A percentile compares a stretch with the other conserved stretches of the same genome.
Evolutionary conservation across 2,888 invertebrate genomes (phyloP).

Genomic region (Ophion costatus): DNA sequence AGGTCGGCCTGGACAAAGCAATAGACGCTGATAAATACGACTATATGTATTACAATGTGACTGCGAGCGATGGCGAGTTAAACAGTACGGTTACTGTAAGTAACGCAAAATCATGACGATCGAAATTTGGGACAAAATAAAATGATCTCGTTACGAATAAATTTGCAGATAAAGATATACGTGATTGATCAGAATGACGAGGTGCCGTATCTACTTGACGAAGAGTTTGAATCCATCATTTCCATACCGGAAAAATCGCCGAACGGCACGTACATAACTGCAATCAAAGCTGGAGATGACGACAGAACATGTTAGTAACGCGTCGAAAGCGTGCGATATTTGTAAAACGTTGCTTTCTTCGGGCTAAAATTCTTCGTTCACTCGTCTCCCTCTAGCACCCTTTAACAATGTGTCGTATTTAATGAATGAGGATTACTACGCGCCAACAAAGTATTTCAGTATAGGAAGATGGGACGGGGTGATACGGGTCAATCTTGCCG

Average conservation of each 20-base stretch:
- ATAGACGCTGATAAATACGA: slow-evolving; percentile 85
- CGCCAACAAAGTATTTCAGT: slow-evolving; percentile 84
- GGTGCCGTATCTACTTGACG: slow-evolving; percentile 81
- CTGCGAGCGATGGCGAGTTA: slow-evolving; percentile 84
- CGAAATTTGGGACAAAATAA: not conserved
- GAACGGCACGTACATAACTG: slow-evolving; percentile 82
- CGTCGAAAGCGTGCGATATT: not conserved
- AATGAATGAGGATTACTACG: slow-evolving; percentile 84
- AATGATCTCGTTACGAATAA: not conserved
- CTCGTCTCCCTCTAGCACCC: slow-evolving; percentile 76
- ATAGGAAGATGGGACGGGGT: slow-evolving; percentile 84
- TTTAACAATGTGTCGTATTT: slow-evolving; percentile 85
- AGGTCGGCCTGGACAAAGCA: slow-evolving; percentile 82
- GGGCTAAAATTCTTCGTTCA: not conserved
- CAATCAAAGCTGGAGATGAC: slow-evolving; percentile 84
- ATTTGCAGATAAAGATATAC: slow-evolving; percentile 85
- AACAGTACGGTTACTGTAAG: slow-evolving; percentile 74
- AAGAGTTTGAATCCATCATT: slow-evolving; percentile 79
- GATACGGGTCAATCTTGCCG: slow-evolving; percentile 84
- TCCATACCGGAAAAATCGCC: slow-evolving; percentile 85
- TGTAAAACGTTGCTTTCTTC: not conserved
- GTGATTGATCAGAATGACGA: slow-evolving; percentile 88
- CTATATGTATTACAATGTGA: slow-evolving; percentile 85
- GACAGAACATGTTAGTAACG: slow-evolving; percentile 86
- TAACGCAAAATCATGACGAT: not conserved